These are phyloP conservation scores for Drosophila flavopinicola DNA, from an alignment of 2,888 invertebrate species.

Conservation along the genomic window DNA sequence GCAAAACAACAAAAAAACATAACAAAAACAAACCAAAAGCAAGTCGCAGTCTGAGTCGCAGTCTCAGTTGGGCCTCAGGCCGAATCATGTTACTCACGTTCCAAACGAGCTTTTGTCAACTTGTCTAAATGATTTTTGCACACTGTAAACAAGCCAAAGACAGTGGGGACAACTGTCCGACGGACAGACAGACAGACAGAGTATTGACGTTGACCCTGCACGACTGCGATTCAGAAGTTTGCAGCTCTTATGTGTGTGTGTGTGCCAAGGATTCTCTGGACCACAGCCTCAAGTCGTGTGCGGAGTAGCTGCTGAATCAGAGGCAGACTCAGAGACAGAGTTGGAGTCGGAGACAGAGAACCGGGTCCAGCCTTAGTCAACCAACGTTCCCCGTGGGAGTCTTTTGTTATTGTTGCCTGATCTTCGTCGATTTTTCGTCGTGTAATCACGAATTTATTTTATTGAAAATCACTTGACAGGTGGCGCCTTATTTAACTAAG, in stretches of 20 bases:
- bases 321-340: slow-evolving; percentile 23
- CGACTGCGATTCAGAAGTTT: slow-evolving; percentile 83
- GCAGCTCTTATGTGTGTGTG: slow-evolving; percentile 38
- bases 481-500: slow-evolving; percentile 82
- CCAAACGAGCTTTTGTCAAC: slow-evolving; percentile 84
- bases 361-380: background rate
- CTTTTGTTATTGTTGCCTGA: slow-evolving; percentile 75
- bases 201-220: slow-evolving; percentile 82
- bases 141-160: slow-evolving; percentile 81
- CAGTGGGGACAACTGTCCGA: slow-evolving; percentile 45
- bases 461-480: slow-evolving; percentile 84
- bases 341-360: slow-evolving; percentile 14
- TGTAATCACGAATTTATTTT: slow-evolving; percentile 84
- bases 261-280: slow-evolving; percentile 68
- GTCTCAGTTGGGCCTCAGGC: slow-evolving; percentile 47
- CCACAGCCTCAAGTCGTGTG: slow-evolving; percentile 64
- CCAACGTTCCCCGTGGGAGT: slow-evolving; percentile 72
- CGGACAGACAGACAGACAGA: slow-evolving; percentile 18
- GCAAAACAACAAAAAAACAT: no score
- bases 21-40: slow-evolving; percentile 44
- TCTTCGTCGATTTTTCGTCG: slow-evolving; percentile 76
- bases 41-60: slow-evolving; percentile 20
- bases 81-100: slow-evolving; percentile 83
- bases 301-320: slow-evolving; percentile 23
- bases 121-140: slow-evolving; percentile 83